A percentile compares a stretch with the other conserved stretches of the same genome.
These are phyloP conservation scores for Streblospio benedicti DNA, from an alignment of 1,140 invertebrate species.

Conservation along the genomic window DNA sequence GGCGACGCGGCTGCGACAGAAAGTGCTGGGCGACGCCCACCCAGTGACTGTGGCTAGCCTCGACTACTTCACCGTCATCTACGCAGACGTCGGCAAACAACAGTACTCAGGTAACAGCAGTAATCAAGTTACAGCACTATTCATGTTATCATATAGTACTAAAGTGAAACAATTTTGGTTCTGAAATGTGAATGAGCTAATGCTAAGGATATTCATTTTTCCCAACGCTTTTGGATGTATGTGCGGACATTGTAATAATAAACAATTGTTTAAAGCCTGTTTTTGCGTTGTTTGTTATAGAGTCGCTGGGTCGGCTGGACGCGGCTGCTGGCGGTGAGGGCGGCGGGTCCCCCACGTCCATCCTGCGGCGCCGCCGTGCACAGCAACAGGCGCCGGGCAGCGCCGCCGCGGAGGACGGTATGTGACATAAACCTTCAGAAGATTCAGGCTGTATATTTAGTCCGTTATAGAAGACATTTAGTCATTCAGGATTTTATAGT, in stretches of 20 bases:
- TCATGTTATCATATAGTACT: too few relatives aligned
- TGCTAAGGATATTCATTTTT: neutral
- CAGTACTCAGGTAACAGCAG: conserved; percentile 33
- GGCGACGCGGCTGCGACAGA: conserved; percentile 37
- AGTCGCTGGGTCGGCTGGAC: too few relatives aligned
- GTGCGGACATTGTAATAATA: conserved; percentile 13
- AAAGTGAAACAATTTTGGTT: neutral
- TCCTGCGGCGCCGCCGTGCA: too few relatives aligned
- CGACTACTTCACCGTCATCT: conserved; percentile 38
- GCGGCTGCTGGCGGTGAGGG: too few relatives aligned
- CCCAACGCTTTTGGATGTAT: neutral
- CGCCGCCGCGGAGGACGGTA: too few relatives aligned
- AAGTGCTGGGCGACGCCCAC: conserved; percentile 33
- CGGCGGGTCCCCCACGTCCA: too few relatives aligned
- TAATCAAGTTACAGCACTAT: neutral
- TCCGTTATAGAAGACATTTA: too few relatives aligned
- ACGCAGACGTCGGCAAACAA: conserved; percentile 38
- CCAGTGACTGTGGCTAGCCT: conserved; percentile 31
- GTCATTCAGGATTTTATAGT: too few relatives aligned
- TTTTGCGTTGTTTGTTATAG: conserved; percentile 3
- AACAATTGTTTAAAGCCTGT: conserved; percentile 10
- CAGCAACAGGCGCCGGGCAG: too few relatives aligned
- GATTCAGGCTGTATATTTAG: too few relatives aligned
- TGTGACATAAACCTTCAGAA: too few relatives aligned
- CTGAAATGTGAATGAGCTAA: neutral